These are phyloP conservation scores for Leiothrix lutea DNA, from an alignment of 2,113 vertebrate species.

Conservation along the genomic window DNA sequence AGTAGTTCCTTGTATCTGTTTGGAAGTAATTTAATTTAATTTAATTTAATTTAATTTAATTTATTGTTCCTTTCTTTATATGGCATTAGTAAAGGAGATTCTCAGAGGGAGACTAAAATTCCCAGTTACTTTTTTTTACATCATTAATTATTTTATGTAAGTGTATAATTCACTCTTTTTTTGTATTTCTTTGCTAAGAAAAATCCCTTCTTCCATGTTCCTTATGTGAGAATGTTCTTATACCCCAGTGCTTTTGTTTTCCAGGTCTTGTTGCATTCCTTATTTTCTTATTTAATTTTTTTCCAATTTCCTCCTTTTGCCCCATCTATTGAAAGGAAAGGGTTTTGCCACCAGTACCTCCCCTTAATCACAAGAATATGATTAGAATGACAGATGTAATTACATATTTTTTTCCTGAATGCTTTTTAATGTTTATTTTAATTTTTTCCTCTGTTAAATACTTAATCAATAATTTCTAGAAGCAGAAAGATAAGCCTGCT, in stretches of 20 bases:
- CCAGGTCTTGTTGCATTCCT: neutral
- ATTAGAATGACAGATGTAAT: neutral
- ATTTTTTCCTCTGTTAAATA: neutral
- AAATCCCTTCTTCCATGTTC: neutral
- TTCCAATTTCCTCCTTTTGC: neutral
- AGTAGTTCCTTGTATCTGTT: neutral
- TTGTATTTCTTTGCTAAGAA: neutral
- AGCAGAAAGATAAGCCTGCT: neutral
- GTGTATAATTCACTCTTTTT: rapidly evolving
- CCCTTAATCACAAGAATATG: neutral
- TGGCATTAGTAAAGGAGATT: neutral
- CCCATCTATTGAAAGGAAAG: neutral
- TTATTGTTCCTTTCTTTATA: neutral
- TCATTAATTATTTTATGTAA: neutral
- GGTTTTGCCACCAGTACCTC: neutral
- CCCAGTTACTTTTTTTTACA: neutral
- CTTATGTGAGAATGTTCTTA: neutral
- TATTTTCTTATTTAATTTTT: neutral
- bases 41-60: neutral
- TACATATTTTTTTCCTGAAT: neutral
- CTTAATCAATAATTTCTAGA: neutral
- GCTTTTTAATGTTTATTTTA: neutral
- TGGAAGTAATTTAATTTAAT: neutral
- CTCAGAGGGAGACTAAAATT: neutral
- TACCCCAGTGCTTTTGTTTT: neutral